Evolutionary conservation across 2,797 vertebrate genomes (phyloP).

Genomic region (Choloepus didactylus): DNA sequence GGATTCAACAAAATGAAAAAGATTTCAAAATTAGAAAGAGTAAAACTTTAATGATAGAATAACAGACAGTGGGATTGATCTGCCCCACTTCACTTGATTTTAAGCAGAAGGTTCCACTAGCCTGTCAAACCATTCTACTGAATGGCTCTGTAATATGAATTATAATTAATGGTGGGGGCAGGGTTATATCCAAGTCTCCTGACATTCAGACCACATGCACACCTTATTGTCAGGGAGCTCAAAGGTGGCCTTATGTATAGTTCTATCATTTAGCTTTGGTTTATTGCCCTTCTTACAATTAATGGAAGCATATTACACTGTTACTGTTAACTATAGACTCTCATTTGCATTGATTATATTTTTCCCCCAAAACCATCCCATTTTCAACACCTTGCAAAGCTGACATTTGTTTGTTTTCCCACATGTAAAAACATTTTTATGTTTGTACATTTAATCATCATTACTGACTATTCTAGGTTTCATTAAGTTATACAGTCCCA

Average conservation of each 20-base stretch:
- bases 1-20: conserved; percentile 28
- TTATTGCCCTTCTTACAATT: no score
- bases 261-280: no score
- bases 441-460: no score
- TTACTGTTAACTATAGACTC: no score
- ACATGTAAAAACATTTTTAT: no score
- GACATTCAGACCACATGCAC: background rate
- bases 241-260: background rate
- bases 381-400: no score
- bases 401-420: no score
- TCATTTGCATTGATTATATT: no score
- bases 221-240: background rate
- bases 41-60: conserved; percentile 33
- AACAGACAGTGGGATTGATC: background rate
- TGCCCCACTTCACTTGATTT: background rate
- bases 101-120: conserved; percentile 28
- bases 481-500: no score
- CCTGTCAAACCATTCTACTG: background rate
- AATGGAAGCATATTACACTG: no score
- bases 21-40: conserved; percentile 45
- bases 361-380: no score
- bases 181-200: background rate
- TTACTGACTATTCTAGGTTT: no score
- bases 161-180: background rate
- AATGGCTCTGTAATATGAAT: conserved; percentile 16